Conservation (phyloP, 2,113 vertebrate species). For the Sceloporus undulatus region DNA sequence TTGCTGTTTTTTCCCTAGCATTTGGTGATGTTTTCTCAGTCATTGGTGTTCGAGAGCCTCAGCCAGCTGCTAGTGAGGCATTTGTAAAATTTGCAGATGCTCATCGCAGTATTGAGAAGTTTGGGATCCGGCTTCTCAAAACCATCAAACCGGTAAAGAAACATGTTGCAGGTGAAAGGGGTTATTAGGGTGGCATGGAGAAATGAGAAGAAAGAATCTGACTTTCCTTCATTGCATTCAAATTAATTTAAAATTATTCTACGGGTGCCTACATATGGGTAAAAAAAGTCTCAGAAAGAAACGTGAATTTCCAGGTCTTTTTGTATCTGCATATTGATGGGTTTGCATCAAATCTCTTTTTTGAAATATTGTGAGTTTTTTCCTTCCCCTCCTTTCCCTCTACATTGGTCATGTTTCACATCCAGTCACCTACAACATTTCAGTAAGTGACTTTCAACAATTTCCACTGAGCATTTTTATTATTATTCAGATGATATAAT, state of each 20-base stretch:
- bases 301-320: too few relatives aligned
- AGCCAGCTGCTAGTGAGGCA: constrained; percentile 95
- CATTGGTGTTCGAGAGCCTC: constrained; percentile 95
- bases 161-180: background rate
- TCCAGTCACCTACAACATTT: too few relatives aligned
- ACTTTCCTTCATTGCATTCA: constrained; percentile 17
- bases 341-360: too few relatives aligned
- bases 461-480: too few relatives aligned
- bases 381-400: too few relatives aligned
- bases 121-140: constrained; percentile 94
- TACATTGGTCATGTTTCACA: too few relatives aligned
- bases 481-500: too few relatives aligned
- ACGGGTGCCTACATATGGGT: too few relatives aligned
- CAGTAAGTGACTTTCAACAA: too few relatives aligned
- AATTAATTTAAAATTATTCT: background rate
- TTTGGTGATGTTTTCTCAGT: constrained; percentile 98
- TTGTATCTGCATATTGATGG: too few relatives aligned
- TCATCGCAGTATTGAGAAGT: constrained; percentile 97
- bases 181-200: background rate
- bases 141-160: constrained; percentile 93
- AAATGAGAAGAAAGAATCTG: background rate
- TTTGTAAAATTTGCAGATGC: constrained; percentile 99
- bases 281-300: too few relatives aligned
- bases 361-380: too few relatives aligned
- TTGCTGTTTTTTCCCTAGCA: constrained; percentile 71